Percentiles rank a stretch among this genome's conserved stretches.
phyloP scores from a whole-genome alignment of 1,140 invertebrate species.

The fruit fly (Drosophila melanogaster) region DNA sequence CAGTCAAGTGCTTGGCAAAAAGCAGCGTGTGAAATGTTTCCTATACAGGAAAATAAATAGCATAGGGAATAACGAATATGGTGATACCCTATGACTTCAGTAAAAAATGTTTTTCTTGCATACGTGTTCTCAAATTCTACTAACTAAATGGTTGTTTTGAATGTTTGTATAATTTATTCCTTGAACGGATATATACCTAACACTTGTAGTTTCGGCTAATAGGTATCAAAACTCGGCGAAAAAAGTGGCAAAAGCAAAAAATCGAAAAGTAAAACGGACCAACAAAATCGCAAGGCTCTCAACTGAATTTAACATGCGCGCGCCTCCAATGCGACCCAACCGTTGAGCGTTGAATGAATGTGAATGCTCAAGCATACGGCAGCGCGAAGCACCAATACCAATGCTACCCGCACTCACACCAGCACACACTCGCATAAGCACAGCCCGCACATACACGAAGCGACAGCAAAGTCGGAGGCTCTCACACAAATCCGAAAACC shows the following conservation, averaged over 20 bases:
- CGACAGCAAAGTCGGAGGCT: constrained; percentile 30
- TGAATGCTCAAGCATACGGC: constrained; percentile 67
- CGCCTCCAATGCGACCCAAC: constrained; percentile 47
- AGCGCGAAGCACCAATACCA: constrained; percentile 23
- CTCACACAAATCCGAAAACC: constrained; percentile 77
- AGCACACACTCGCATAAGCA: constrained; percentile 1
- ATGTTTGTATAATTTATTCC: too few species aligned
- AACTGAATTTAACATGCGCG: constrained; percentile 48
- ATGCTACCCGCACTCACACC: not conserved
- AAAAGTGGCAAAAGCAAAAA: constrained; percentile 31
- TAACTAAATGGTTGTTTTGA: too few species aligned
- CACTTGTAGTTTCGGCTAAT: not conserved
- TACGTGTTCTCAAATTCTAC: too few species aligned
- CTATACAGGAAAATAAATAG: constrained; percentile 32
- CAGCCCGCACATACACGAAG: constrained; percentile 26
- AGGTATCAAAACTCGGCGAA: constrained; percentile 29
- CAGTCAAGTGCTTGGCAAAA: constrained; percentile 80
- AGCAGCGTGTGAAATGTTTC: constrained; percentile 81
- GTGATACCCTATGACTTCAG: constrained; percentile 10
- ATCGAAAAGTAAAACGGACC: constrained; percentile 39
- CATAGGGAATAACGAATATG: not conserved
- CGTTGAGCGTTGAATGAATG: constrained; percentile 70
- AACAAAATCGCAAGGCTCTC: constrained; percentile 79
- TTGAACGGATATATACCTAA: not conserved
- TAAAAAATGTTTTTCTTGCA: too few species aligned